These are phyloP conservation scores for Cephus nigrinus DNA, from an alignment of 2,888 invertebrate species.

Conservation along the genomic window DNA sequence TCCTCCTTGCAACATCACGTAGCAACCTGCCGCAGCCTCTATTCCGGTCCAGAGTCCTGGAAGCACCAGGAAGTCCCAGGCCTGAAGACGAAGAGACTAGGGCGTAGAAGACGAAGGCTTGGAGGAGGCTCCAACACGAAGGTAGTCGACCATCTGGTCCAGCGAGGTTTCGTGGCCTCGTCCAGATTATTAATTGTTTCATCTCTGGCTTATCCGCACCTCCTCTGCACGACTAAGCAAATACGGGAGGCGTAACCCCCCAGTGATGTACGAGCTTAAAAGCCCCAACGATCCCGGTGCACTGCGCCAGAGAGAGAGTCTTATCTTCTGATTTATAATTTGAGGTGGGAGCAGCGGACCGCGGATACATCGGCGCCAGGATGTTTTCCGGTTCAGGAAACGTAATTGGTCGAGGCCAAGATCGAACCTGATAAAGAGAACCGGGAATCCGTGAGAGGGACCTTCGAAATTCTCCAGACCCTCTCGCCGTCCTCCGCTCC, in stretches of 20 bases:
- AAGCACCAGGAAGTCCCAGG: not conserved
- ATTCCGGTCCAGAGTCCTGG: not conserved
- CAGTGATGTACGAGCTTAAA: constrained; percentile 64
- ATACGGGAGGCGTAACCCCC: constrained; percentile 63
- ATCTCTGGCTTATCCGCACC: constrained; percentile 60
- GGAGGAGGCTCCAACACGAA: not conserved
- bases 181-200: constrained; percentile 63
- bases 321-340: constrained; percentile 60
- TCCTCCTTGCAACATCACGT: not conserved
- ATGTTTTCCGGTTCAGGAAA: constrained; percentile 61
- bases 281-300: constrained; percentile 51
- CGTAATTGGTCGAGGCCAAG: constrained; percentile 58
- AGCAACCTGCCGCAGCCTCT: not conserved
- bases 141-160: constrained; percentile 31
- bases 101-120: constrained; percentile 7
- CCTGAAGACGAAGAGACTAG: not conserved
- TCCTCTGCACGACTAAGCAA: constrained; percentile 63
- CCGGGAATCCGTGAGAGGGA: constrained; percentile 21
- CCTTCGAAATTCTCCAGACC: not conserved
- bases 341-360: constrained; percentile 43
- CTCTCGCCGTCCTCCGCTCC: not conserved
- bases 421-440: constrained; percentile 30
- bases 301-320: constrained; percentile 29
- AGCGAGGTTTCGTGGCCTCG: constrained; percentile 30
- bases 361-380: constrained; percentile 43